Evolutionary conservation across 2,888 invertebrate species (phyloP).

Genomic region (Drosophila peninsularis): DNA sequence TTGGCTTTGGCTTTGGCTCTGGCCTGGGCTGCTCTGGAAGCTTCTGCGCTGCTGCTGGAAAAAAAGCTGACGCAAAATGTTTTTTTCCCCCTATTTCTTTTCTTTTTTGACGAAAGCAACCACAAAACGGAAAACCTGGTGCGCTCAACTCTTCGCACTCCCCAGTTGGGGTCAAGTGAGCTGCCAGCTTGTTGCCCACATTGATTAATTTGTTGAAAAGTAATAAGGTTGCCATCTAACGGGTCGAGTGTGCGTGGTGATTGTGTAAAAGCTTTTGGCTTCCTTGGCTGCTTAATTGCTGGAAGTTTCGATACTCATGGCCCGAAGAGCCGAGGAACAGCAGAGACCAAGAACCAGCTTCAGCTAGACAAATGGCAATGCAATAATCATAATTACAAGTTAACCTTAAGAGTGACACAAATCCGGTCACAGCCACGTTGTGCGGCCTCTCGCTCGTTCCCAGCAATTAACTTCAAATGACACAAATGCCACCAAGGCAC

Average conservation of each 20-base stretch:
- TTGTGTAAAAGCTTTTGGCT: conserved; percentile 50
- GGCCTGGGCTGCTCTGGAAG: conserved; percentile 48
- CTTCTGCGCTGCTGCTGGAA: conserved; percentile 37
- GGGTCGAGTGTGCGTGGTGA: conserved; percentile 27
- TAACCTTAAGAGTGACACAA: conserved; percentile 80
- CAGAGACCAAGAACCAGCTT: conserved; percentile 52
- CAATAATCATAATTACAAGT: conserved; percentile 77
- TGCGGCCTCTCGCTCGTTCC: conserved; percentile 68
- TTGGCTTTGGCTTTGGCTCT: conserved; percentile 28
- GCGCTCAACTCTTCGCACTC: conserved; percentile 35
- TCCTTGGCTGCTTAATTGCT: conserved; percentile 42
- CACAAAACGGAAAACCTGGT: conserved; percentile 37
- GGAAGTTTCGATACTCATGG: conserved; percentile 25
- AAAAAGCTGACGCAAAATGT: conserved; percentile 58
- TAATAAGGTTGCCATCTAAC: conserved; percentile 51
- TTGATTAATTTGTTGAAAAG: conserved; percentile 13
- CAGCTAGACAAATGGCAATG: conserved; percentile 52
- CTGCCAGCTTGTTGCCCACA: conserved; percentile 8
- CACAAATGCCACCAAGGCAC: conserved; percentile 79
- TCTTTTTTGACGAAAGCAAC: conserved; percentile 30
- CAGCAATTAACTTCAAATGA: conserved; percentile 80
- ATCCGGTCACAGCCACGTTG: conserved; percentile 52
- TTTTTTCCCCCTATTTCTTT: conserved; percentile 15
- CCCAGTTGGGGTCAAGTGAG: conserved; percentile 21
- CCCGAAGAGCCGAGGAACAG: conserved; percentile 7